These are phyloP conservation scores for Clitarchus hookeri DNA, from an alignment of 2,888 invertebrate species.

Conservation along the genomic window DNA sequence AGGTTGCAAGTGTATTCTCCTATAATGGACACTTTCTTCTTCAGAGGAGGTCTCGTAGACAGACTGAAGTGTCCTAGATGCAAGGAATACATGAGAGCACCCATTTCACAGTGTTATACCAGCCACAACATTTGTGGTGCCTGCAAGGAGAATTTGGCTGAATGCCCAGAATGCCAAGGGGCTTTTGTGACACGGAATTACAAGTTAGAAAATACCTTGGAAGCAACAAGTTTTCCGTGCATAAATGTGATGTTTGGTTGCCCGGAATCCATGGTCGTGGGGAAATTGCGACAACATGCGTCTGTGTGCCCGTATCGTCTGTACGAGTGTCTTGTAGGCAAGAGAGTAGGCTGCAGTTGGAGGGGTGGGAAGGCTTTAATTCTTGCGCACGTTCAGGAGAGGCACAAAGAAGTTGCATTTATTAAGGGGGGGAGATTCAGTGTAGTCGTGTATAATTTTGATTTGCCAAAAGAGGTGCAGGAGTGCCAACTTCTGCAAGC, in stretches of 20 bases:
- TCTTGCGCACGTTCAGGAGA: background rate
- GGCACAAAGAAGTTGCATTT: background rate
- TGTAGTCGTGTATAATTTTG: background rate
- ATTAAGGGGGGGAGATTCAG: background rate
- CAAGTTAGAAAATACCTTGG: background rate
- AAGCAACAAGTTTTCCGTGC: background rate
- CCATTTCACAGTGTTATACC: background rate
- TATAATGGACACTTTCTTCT: background rate
- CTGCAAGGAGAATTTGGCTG: background rate
- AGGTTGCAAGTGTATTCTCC: background rate
- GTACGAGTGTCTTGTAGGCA: background rate
- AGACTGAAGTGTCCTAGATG: background rate
- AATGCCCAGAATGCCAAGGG: background rate
- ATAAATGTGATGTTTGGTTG: constrained; percentile 10
- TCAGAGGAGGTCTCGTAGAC: background rate
- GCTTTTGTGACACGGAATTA: background rate
- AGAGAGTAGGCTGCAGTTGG: background rate
- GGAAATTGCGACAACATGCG: background rate
- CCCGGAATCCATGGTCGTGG: background rate
- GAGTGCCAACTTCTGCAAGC: no score
- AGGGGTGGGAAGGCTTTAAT: background rate
- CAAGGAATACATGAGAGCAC: background rate
- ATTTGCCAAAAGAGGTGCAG: background rate
- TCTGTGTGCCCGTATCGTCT: background rate
- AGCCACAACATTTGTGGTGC: background rate